Evolutionary conservation across 30 jellyfish, hydroid and myxozoan species (phyloP), one percentile per base, ranked within the genome.

Genomic region (Aurelia aurita): DNA sequence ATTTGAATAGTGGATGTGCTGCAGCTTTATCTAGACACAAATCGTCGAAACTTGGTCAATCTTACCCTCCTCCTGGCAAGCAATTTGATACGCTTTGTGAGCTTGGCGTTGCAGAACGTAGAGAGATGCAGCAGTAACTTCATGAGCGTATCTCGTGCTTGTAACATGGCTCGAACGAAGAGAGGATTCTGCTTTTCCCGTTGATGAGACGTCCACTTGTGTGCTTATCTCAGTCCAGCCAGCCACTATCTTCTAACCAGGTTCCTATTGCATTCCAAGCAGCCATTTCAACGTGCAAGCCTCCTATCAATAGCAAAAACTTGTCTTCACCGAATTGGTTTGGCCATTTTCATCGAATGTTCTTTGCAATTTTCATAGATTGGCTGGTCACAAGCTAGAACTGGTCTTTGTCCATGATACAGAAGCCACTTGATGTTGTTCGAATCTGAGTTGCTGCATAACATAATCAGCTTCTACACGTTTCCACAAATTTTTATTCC

Each of bases 141-240:
- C 59, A 44, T 78, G 89, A 39, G 82, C 82, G 58, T 58, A 58
- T n/a, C 89, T 73, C 31, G 84, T 58, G 27, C 89, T 73, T 49
- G 80, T 78, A 63, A 78, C 89, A 21, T 78, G 89, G 59, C 82
- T 44, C 27, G 89, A 35, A 22, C 39, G 66, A 25, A 78, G 82
- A 44, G 58, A 76, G n/a, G 88, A 76, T 32, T 76, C 81, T 51
- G 88, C 88, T 76, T 76, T 76, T 76, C 88, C 88, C 5, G 88
- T 58, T 53, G 88, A 53, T n/a, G 88, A 83, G 27, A 76, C 61
- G 12, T 58, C 88, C 21, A 84, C 88, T 58, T 76, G 79, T 18
- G 67, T 29, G 61, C 49, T 55, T 23, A 76, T 43, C 12, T 76
- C 80, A 13, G 80, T 53, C 88, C 88, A 76, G n/a, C n/a, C n/a